Percentiles rank a stretch among this genome's conserved stretches.
phyloP scores from a whole-genome alignment of 2,113 vertebrate genomes.

The Corynorhinus townsendii region DNA sequence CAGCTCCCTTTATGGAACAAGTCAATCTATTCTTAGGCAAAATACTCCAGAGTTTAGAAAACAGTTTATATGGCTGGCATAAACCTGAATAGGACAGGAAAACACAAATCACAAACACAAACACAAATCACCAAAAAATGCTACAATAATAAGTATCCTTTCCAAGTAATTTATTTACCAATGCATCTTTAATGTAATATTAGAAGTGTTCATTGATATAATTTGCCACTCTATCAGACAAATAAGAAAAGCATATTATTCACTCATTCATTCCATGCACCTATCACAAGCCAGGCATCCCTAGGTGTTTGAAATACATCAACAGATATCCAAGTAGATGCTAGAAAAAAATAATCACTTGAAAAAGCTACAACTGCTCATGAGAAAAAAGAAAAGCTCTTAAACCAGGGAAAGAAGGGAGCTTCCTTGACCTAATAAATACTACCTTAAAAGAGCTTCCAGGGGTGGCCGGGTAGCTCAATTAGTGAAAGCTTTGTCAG shows the following conservation, averaged over 20 bases:
- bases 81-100: neutral
- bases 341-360: neutral
- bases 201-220: neutral
- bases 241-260: neutral
- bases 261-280: neutral
- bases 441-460: neutral
- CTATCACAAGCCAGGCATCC: neutral
- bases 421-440: neutral
- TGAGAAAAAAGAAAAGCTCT: neutral
- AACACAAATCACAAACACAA: neutral
- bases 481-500: no score
- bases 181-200: neutral
- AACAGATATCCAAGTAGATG: neutral
- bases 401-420: neutral
- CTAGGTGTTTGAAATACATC: neutral
- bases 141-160: neutral
- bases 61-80: neutral
- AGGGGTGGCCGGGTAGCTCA: neutral
- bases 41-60: slow-evolving; percentile 5
- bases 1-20: neutral
- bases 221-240: neutral
- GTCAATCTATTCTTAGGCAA: neutral
- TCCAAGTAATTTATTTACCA: neutral
- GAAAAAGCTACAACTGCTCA: neutral
- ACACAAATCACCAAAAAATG: neutral